Evolutionary conservation across 2,888 invertebrate species (phyloP).

Genomic region (Polyploca ridens): DNA sequence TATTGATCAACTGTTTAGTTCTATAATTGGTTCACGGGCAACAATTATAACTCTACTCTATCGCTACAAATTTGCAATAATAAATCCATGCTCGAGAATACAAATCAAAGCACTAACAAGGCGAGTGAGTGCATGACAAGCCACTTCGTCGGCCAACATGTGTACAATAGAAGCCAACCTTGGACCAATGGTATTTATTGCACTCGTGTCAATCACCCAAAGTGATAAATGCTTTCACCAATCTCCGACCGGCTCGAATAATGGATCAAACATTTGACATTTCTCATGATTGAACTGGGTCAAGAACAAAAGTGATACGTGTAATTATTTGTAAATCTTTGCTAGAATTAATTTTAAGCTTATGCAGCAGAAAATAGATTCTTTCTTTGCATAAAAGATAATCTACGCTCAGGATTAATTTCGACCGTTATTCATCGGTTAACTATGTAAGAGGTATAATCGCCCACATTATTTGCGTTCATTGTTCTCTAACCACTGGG

Average conservation of each 20-base stretch:
- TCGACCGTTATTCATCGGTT: slow-evolving; percentile 13
- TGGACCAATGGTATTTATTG: slow-evolving; percentile 70
- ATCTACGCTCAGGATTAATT: not conserved
- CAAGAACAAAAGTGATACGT: slow-evolving; percentile 53
- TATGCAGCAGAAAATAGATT: slow-evolving; percentile 1
- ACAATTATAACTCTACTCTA: not conserved
- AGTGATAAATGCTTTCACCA: slow-evolving; percentile 63
- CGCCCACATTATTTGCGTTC: slow-evolving; percentile 11
- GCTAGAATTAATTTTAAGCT: not conserved
- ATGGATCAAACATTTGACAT: slow-evolving; percentile 66
- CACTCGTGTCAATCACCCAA: slow-evolving; percentile 68
- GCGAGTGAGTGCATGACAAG: slow-evolving; percentile 8
- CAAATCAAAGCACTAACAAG: slow-evolving; percentile 13
- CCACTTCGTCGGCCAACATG: slow-evolving; percentile 28
- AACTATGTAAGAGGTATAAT: slow-evolving; percentile 2
- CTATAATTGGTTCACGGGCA: not conserved
- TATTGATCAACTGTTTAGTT: not conserved
- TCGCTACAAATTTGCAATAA: slow-evolving; percentile 2
- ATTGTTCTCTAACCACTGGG: slow-evolving; percentile 7
- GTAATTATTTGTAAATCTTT: slow-evolving; percentile 6
- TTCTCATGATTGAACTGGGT: slow-evolving; percentile 66
- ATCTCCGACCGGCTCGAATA: slow-evolving; percentile 39
- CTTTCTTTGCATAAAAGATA: not conserved
- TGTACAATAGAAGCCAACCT: slow-evolving; percentile 61
- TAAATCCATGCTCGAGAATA: not conserved